Evolutionary conservation across 2,888 invertebrate genomes (phyloP), one percentile per base, ranked within the genome.

Genomic region (Catocala nupta): DNA sequence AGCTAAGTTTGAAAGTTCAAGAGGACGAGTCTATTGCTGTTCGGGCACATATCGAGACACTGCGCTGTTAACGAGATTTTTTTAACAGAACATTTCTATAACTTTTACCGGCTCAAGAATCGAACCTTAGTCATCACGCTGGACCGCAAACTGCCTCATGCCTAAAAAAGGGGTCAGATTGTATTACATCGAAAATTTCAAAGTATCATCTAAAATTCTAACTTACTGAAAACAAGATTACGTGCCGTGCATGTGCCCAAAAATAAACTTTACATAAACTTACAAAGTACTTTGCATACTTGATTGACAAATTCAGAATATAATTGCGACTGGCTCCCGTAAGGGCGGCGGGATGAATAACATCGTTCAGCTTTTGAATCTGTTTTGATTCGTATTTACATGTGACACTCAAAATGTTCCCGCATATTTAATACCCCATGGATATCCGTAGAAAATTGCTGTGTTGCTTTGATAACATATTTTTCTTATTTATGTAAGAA

Each of bases 241-340:
- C 54, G 25, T 25, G 12, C 33, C 6, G 59, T 44, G 48, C 13
- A 49, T 49, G 48, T 48, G 42, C 36, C 50, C 34, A 58, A 16
- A 34, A 10, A 39, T 34, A 34, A 63, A 65, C 54, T 62, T 57
- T 10, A 16, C 16, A 11, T 33, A 48, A 80, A 65, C 68, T 67
- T 65, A 63, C 33, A 52, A 62, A 62, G 61, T 68, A 48, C 61
- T 81, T 76, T 77, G 65, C 77, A 78, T 81, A 73, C 67, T 76
- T 75, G 78, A 81, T 80, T 79, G 73, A 67, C 65, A 65, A 66
- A 70, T 75, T 71, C 71, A 71, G 57, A 70, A 64, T 68, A 62
- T 74, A 70, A 73, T 71, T 68, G 49, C 50, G n/a, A 49, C 12
- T 16, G 47, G 25, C 12, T 45, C 6, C 25, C 48, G 5, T 16